Percentiles rank a stretch among this genome's conserved stretches.
Conservation (phyloP, 2,888 invertebrate genomes). For the Agrypnus murinus region DNA sequence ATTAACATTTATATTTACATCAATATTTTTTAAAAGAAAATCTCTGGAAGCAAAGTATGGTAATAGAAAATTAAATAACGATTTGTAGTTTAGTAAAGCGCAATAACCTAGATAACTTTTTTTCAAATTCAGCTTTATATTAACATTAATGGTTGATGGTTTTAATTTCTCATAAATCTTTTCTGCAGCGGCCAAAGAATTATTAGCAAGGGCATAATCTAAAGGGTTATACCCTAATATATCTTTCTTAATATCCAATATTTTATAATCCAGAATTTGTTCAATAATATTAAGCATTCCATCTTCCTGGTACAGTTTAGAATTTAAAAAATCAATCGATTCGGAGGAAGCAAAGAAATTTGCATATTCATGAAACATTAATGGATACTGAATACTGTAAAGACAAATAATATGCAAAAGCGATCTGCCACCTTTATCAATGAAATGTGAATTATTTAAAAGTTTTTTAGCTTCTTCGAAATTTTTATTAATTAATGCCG, state of each 20-base stretch:
- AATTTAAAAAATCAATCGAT: constrained; percentile 1
- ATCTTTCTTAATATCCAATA: constrained; percentile 33
- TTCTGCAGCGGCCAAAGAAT: constrained; percentile 30
- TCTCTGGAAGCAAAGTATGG: constrained; percentile 2
- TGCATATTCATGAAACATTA: constrained; percentile 26
- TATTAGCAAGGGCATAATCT: constrained; percentile 42
- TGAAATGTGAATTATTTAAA: background rate
- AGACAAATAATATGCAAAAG: constrained; percentile 8
- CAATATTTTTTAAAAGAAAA: constrained; percentile 1
- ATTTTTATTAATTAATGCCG: background rate
- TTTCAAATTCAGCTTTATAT: constrained; percentile 24
- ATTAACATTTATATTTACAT: background rate
- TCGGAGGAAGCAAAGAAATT: constrained; percentile 5
- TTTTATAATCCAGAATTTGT: constrained; percentile 40
- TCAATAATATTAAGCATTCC: constrained; percentile 29
- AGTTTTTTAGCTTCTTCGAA: background rate
- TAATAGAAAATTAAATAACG: constrained; percentile 6
- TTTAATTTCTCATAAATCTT: constrained; percentile 39
- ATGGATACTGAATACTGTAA: background rate
- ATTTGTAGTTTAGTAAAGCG: constrained; percentile 18
- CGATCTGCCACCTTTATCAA: constrained; percentile 10
- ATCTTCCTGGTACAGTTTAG: constrained; percentile 10
- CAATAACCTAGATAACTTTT: constrained; percentile 20
- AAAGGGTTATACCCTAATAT: constrained; percentile 41
- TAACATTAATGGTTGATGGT: constrained; percentile 22